These are phyloP conservation scores for Exocentrus adspersus DNA, from an alignment of 2,888 invertebrate genomes.

Conservation along the genomic window DNA sequence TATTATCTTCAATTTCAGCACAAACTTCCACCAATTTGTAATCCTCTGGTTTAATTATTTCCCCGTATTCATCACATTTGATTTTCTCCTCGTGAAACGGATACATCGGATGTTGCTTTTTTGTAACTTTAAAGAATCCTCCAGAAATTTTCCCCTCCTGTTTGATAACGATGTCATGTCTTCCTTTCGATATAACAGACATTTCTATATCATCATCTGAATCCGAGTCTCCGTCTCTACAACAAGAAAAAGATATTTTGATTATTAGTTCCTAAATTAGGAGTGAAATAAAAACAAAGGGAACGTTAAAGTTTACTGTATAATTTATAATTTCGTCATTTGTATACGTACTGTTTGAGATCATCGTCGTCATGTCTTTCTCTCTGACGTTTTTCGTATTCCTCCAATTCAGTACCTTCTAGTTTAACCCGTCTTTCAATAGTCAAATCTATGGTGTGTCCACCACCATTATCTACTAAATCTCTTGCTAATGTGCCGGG, in stretches of 20 bases:
- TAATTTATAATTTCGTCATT: too few relatives aligned
- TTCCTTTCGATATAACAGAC: conserved; percentile 80
- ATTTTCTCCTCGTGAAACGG: conserved; percentile 93
- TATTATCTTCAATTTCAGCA: conserved; percentile 74
- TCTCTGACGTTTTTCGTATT: conserved; percentile 75
- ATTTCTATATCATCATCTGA: conserved; percentile 87
- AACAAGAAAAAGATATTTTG: conserved; percentile 36
- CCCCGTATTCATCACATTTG: conserved; percentile 94
- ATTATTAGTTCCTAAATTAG: too few relatives aligned
- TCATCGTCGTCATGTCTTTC: conserved; percentile 60
- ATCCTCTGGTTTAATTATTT: conserved; percentile 92
- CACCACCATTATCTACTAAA: conserved; percentile 80
- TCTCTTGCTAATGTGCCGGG: conserved; percentile 85
- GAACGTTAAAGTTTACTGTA: too few relatives aligned
- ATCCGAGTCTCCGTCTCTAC: conserved; percentile 81
- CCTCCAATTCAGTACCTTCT: conserved; percentile 82
- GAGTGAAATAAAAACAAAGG: too few relatives aligned
- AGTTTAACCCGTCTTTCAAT: conserved; percentile 76
- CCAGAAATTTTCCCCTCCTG: conserved; percentile 72
- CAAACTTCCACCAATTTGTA: conserved; percentile 83
- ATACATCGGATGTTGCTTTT: conserved; percentile 96
- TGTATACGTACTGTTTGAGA: conserved; percentile 55
- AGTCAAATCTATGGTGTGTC: conserved; percentile 76
- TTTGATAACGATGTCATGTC: conserved; percentile 90
- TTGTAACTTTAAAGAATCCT: conserved; percentile 88